phyloP scores from a whole-genome alignment of 1,140 invertebrate species.

The Hylyphantes graminicola region DNA sequence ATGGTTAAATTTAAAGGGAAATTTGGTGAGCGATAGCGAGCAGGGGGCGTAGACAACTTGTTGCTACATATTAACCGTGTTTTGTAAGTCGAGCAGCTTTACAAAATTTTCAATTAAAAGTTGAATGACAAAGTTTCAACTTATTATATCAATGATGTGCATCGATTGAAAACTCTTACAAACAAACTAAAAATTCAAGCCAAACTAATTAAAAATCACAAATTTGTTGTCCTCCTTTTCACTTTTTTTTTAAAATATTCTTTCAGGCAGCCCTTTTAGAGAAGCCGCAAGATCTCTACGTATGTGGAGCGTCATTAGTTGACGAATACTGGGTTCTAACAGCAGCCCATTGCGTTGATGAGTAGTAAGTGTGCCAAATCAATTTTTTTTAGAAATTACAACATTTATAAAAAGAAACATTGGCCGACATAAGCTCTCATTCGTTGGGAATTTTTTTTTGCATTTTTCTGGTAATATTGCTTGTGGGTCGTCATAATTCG shows the following conservation, averaged over 20 bases:
- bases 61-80: too few species aligned
- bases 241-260: not conserved
- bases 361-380: slow-evolving; percentile 66
- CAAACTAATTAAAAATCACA: not conserved
- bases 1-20: not conserved
- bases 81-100: too few species aligned
- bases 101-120: too few species aligned
- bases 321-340: slow-evolving; percentile 72
- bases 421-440: too few species aligned
- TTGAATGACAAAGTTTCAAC: too few species aligned
- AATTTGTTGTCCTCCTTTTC: not conserved
- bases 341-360: slow-evolving; percentile 74
- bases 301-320: slow-evolving; percentile 73
- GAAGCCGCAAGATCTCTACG: slow-evolving; percentile 68
- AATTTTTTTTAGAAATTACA: not conserved
- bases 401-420: too few species aligned
- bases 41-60: too few species aligned
- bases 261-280: slow-evolving; percentile 69
- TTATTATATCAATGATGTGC: too few species aligned
- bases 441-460: too few species aligned
- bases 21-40: not conserved
- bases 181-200: not conserved
- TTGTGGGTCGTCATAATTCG: too few species aligned
- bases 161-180: too few species aligned
- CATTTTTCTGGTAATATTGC: too few species aligned